Base-by-base conservation (phyloP, 1,140 invertebrate species). In the Calliopsis andreniformis region DNA sequence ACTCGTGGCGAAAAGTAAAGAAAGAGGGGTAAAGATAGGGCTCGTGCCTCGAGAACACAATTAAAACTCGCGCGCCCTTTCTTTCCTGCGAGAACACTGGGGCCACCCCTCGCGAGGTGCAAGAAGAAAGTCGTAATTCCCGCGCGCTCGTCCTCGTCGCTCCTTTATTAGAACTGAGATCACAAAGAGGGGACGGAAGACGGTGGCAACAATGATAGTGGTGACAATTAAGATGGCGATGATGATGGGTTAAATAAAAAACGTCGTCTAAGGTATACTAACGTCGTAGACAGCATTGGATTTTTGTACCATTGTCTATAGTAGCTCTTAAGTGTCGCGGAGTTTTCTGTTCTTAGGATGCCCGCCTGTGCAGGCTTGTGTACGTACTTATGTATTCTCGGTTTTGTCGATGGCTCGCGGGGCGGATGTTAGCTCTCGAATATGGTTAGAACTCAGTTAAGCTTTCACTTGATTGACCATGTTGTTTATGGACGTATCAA, bases 281-380 rank as follows among this genome's bases (percentile, higher is more conserved):
- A 84, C 72, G 67, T 82, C 68, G 76, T 89, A 84, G 79, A 84
- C 88, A 90, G 87, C 87, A 91, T 92, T 92, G 80, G 89, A 92
- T 90, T 92, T 92, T 92, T 92, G 90, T 92, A 91, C 90, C 85
- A 86, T 88, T 89, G 88, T 86, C 84, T 91, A 88, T 92, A 88
- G 89, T 91, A 91, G 90, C 84, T 71, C 77, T 89, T 88, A 87
- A 89, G 84, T 85, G 84, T 86, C 86, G 85, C 84, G 79, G 59
- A 80, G 51, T 75, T 84, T 82, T 82, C 43, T 70, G 73, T 82
- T 82, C 61, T 69, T 28, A 82, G 67, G 43, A 69, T 55, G 80
- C 66, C 78, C 63, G 47, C 53, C 79, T 55, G 30, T 49, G 67
- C 68, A 80, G 61, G 62, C 80, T 68, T 72, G 47, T 23, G 35